Percentiles rank a stretch among this genome's conserved stretches.
phyloP scores from a whole-genome alignment of 2,888 invertebrate genomes.

The Auanema freiburgensis region DNA sequence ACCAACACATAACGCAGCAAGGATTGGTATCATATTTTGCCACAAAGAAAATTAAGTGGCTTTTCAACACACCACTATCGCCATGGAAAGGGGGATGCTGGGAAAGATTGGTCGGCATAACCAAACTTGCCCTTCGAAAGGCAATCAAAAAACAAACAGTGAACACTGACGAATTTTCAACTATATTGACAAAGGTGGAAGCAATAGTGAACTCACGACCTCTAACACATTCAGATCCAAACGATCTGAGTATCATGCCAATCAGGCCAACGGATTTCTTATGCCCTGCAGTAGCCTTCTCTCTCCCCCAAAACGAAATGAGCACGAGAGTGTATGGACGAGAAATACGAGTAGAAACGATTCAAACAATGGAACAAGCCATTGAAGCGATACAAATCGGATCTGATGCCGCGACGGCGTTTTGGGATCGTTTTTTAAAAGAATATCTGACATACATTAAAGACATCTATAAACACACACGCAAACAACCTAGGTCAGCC shows the following conservation, averaged over 20 bases:
- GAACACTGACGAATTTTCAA: neutral
- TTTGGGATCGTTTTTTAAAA: constrained; percentile 2
- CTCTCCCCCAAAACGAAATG: neutral
- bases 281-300: neutral
- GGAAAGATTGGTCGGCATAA: neutral
- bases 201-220: neutral
- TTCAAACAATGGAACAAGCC: constrained; percentile 7
- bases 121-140: neutral
- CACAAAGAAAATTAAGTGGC: neutral
- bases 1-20: neutral
- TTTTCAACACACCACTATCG: constrained; percentile 5
- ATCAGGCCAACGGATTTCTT: neutral
- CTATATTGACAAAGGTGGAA: constrained; percentile 1
- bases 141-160: neutral
- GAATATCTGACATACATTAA: neutral
- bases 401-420: neutral
- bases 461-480: neutral
- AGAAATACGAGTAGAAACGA: neutral
- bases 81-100: constrained; percentile 10
- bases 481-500: neutral
- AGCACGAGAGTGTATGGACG: neutral
- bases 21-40: neutral
- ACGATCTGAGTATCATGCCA: neutral
- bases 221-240: neutral
- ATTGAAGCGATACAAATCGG: neutral